phyloP scores from a whole-genome alignment of 1,140 invertebrate genomes.

The Pantala flavescens region DNA sequence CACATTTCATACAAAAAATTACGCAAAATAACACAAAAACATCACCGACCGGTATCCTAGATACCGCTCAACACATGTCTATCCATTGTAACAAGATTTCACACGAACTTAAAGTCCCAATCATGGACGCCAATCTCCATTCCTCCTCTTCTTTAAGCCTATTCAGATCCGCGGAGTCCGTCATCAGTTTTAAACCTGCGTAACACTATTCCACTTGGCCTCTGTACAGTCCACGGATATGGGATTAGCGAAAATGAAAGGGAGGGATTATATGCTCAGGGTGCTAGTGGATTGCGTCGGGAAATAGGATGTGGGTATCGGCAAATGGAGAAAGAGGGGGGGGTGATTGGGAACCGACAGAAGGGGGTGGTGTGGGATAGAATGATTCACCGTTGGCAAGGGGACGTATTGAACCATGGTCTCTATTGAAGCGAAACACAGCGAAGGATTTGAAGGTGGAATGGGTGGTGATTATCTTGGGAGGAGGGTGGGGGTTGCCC shows the following conservation, averaged over 20 bases:
- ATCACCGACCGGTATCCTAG: too few species aligned
- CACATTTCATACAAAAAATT: too few species aligned
- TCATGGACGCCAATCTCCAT: too few species aligned
- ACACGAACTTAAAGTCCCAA: too few species aligned
- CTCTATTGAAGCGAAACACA: neutral
- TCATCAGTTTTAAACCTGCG: too few species aligned
- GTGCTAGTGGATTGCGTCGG: neutral
- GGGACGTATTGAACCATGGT: neutral
- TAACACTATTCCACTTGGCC: too few species aligned
- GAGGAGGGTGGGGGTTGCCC: neutral
- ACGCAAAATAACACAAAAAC: too few species aligned
- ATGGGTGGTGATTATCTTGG: neutral
- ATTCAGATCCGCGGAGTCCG: too few species aligned
- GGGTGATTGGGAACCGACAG: neutral
- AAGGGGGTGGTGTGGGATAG: neutral
- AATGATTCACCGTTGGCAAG: neutral
- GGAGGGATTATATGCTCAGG: neutral
- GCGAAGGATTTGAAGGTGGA: neutral
- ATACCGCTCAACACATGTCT: too few species aligned
- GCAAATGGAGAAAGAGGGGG: neutral
- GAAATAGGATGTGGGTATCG: neutral
- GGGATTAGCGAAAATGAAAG: neutral
- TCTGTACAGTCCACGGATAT: neutral
- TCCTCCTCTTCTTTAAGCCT: too few species aligned
- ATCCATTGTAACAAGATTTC: too few species aligned